Evolutionary conservation across 2,113 vertebrate genomes (phyloP).

Genomic region (Hiodon tergisus): DNA sequence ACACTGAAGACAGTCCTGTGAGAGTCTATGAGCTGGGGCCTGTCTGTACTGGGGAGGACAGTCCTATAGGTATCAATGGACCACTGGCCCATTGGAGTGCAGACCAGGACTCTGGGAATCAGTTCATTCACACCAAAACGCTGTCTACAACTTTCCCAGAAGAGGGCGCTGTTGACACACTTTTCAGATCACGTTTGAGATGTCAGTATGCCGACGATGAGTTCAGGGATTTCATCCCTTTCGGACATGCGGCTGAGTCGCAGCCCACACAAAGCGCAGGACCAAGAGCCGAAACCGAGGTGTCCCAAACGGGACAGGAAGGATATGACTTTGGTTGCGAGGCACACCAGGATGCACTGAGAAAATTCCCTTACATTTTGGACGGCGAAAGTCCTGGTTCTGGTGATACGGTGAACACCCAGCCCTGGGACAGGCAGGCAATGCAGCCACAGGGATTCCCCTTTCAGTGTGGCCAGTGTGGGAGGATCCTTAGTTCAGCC

Average conservation of each 20-base stretch:
- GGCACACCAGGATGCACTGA: background rate
- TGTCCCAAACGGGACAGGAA: background rate
- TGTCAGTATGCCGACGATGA: background rate
- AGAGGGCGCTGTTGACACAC: background rate
- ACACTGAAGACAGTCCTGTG: background rate
- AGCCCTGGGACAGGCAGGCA: background rate
- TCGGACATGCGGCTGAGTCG: background rate
- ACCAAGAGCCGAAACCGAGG: too few species aligned
- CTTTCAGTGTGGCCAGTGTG: slow-evolving; percentile 8
- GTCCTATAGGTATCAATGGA: background rate
- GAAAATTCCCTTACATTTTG: background rate
- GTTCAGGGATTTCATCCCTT: background rate
- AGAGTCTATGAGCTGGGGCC: background rate
- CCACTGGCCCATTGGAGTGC: background rate
- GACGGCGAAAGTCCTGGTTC: background rate
- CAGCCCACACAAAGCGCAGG: background rate
- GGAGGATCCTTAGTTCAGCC: background rate
- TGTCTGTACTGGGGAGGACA: background rate
- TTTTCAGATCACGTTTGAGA: background rate
- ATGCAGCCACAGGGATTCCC: background rate
- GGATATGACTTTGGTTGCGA: background rate
- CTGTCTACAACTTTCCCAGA: background rate
- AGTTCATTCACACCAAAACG: background rate
- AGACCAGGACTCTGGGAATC: background rate
- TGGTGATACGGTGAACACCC: background rate